These are phyloP conservation scores for Vidua chalybeata DNA, from an alignment of 2,113 vertebrate species.

Conservation along the genomic window DNA sequence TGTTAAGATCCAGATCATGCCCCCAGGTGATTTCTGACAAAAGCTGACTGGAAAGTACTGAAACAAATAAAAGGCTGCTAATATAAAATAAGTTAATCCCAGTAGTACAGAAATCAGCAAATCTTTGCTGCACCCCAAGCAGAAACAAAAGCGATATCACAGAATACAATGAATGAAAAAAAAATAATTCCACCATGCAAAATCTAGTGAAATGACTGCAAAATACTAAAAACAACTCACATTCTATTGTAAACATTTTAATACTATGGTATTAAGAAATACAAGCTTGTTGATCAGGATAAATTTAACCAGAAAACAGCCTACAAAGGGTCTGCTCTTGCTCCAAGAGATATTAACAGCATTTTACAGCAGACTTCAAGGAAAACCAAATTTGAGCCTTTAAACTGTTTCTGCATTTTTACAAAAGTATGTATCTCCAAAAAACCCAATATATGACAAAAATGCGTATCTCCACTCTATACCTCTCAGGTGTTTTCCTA, in stretches of 20 bases:
- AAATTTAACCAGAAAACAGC: neutral
- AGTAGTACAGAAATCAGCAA: neutral
- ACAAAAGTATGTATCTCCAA: neutral
- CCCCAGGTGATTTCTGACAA: neutral
- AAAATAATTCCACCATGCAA: neutral
- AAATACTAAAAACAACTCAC: neutral
- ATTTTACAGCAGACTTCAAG: neutral
- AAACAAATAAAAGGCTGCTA: neutral
- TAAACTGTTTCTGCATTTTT: neutral
- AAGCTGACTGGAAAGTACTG: neutral
- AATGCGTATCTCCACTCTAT: neutral
- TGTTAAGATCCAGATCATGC: neutral
- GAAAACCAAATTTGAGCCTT: neutral
- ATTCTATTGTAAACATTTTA: constrained; percentile 25
- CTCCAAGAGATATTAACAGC: neutral
- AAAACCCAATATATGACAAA: neutral
- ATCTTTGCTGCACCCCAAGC: neutral
- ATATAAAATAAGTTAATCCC: neutral
- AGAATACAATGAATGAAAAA: neutral
- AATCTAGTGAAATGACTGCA: neutral
- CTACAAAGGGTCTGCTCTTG: neutral
- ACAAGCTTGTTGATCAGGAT: neutral
- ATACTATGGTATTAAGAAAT: neutral
- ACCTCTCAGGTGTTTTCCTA: neutral
- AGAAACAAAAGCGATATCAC: neutral